A percentile compares a stretch with the other conserved stretches of the same genome.
phyloP scores from a whole-genome alignment of 2,888 invertebrate genomes.

The Himalopsyche japonica region DNA sequence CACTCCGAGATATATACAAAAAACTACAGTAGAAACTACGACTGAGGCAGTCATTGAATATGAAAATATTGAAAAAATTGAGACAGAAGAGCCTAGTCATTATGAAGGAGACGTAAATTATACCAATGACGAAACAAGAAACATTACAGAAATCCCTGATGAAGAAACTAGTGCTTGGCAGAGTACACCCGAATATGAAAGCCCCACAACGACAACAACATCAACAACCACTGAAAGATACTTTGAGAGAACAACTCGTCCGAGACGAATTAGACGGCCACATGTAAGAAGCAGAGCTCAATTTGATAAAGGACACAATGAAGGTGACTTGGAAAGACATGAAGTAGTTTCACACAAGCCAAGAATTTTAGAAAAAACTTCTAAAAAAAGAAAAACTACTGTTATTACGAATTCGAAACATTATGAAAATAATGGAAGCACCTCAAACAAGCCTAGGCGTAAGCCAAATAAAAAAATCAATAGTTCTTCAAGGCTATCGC shows the following conservation, averaged over 20 bases:
- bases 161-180: not conserved
- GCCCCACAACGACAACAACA: not conserved
- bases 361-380: constrained; percentile 38
- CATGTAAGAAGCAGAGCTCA: not conserved
- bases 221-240: not conserved
- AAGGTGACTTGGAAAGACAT: not conserved
- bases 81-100: not conserved
- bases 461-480: not conserved
- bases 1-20: not conserved
- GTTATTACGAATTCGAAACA: constrained; percentile 54
- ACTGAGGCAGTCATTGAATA: not conserved
- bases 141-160: not conserved
- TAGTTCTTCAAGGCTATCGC: not conserved
- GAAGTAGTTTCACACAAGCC: constrained; percentile 24
- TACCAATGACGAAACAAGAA: not conserved
- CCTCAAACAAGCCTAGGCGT: not conserved
- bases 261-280: not conserved
- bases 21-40: not conserved
- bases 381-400: constrained; percentile 52
- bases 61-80: not conserved
- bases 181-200: not conserved
- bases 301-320: not conserved
- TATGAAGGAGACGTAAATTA: not conserved
- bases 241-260: not conserved
- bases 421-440: constrained; percentile 49